Evolutionary conservation across 2,888 invertebrate genomes (phyloP).

Genomic region (Conops quadrifasciatus): DNA sequence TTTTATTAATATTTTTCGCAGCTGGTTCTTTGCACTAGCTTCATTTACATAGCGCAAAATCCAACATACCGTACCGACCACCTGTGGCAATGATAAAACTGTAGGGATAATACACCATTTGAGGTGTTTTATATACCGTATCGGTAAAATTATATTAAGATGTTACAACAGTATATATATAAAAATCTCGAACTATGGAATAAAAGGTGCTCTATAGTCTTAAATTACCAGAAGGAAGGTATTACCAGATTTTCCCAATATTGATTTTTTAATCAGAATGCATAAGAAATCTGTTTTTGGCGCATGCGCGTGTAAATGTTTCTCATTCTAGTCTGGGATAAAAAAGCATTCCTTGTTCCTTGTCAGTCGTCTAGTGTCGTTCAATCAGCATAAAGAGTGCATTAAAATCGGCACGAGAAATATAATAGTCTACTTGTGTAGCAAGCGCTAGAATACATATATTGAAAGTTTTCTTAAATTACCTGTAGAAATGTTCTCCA

Average conservation of each 20-base stretch:
- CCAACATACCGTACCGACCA: no score
- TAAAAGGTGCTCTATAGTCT: no score
- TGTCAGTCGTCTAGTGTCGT: slow-evolving; percentile 21
- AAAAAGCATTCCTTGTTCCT: slow-evolving; percentile 1
- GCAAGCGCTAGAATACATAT: background rate
- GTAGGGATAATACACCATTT: no score
- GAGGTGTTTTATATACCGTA: no score
- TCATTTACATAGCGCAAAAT: no score
- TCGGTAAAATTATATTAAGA: no score
- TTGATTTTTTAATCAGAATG: slow-evolving; percentile 27
- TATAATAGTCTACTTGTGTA: background rate
- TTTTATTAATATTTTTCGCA: no score
- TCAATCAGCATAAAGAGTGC: background rate
- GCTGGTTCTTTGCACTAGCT: no score
- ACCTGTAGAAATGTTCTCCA: slow-evolving; percentile 1
- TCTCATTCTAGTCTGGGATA: slow-evolving; percentile 1
- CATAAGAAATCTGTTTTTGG: slow-evolving; percentile 1
- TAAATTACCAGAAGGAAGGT: no score
- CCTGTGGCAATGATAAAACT: no score
- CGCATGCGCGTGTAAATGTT: slow-evolving; percentile 31
- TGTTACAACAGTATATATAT: no score
- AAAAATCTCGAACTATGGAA: no score
- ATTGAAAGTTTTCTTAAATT: background rate
- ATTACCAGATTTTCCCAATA: background rate
- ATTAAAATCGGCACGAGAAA: background rate